Evolutionary conservation across 2,113 vertebrate genomes (phyloP).

Genomic region (Clarias macrocephalus): DNA sequence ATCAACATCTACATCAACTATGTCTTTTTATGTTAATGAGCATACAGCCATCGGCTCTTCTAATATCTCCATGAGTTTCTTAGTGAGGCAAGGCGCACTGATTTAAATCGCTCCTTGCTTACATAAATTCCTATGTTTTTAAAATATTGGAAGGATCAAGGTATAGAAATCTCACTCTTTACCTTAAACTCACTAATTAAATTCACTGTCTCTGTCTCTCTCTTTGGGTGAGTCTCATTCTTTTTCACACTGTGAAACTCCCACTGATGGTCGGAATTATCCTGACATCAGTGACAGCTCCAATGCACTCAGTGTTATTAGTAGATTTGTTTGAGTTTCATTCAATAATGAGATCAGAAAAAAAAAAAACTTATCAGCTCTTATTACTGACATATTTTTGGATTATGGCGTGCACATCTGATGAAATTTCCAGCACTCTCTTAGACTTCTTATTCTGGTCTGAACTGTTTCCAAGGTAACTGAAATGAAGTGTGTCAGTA

Average conservation of each 20-base stretch:
- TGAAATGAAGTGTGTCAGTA: conserved; percentile 30
- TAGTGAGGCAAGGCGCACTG: too few species aligned
- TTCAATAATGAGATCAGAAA: neutral
- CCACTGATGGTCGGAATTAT: neutral
- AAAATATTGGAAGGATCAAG: neutral
- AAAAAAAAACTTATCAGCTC: conserved; percentile 23
- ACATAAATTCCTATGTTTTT: neutral
- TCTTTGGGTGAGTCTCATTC: neutral
- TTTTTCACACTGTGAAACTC: neutral
- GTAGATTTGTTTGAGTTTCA: conserved; percentile 9
- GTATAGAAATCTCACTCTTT: neutral
- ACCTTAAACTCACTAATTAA: neutral
- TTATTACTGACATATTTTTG: conserved; percentile 30
- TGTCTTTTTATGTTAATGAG: neutral
- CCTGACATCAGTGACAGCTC: neutral
- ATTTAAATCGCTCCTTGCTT: neutral
- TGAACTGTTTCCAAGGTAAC: conserved; percentile 53
- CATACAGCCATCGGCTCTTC: neutral
- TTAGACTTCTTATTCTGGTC: conserved; percentile 3
- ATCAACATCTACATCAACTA: neutral
- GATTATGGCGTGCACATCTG: conserved; percentile 24
- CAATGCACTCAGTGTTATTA: neutral
- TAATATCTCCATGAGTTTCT: neutral
- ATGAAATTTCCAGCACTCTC: neutral
- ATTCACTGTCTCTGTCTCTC: too few species aligned